A percentile compares a stretch with the other conserved stretches of the same genome.
Evolutionary conservation across 2,888 invertebrate genomes (phyloP).

Genomic region (Seira musarum): DNA sequence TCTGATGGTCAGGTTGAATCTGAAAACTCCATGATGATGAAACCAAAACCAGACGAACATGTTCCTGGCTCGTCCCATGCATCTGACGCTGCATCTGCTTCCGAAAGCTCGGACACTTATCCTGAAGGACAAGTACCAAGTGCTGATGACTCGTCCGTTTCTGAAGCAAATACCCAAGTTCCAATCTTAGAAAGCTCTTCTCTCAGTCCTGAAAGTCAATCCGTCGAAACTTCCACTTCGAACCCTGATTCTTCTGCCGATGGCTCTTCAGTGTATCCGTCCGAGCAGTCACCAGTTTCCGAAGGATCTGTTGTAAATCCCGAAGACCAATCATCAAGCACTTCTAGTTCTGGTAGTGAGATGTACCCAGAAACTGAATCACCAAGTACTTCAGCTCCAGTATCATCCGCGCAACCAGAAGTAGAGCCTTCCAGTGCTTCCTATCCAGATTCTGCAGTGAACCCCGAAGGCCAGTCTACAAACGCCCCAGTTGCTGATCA

Average conservation of each 20-base stretch:
- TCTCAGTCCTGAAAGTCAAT: not conserved
- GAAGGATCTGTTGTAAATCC: not conserved
- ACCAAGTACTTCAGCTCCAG: not conserved
- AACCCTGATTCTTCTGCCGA: not conserved
- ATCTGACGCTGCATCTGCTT: not conserved
- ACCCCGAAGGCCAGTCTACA: not conserved
- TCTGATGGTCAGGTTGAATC: not conserved
- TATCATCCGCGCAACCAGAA: not conserved
- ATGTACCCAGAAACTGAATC: not conserved
- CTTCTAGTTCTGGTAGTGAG: not conserved
- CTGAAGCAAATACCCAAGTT: no score
- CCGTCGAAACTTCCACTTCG: not conserved
- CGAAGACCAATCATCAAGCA: not conserved
- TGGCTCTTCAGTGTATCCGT: not conserved
- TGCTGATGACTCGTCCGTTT: no score
- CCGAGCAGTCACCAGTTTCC: not conserved
- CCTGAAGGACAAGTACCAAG: not conserved
- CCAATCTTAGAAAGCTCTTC: not conserved
- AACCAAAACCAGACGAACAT: not conserved
- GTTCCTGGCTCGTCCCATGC: no score
- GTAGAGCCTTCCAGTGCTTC: not conserved
- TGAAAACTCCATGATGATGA: no score
- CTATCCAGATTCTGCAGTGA: not conserved
- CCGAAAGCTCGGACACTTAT: not conserved
- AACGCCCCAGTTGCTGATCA: not conserved